A percentile compares a stretch with the other conserved stretches of the same genome.
phyloP scores from a whole-genome alignment of 2,888 invertebrate species.

The Abscondita cerata region DNA sequence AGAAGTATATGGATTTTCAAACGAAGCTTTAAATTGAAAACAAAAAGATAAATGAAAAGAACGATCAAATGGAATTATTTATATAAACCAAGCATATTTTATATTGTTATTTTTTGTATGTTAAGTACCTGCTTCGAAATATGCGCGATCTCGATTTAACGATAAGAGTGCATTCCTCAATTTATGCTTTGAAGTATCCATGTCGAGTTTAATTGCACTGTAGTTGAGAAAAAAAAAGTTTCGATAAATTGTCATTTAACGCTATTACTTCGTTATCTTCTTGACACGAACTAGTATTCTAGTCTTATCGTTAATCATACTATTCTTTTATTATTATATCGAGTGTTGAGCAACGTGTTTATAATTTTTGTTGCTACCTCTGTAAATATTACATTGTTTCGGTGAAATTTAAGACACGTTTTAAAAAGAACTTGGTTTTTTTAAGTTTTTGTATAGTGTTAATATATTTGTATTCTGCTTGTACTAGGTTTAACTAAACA shows the following conservation, averaged over 20 bases:
- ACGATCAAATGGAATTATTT: not conserved
- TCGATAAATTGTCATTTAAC: not conserved
- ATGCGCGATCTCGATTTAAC: conserved; percentile 22
- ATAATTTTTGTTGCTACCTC: conserved; percentile 14
- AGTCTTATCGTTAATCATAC: conserved; percentile 23
- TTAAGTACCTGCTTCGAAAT: conserved; percentile 23
- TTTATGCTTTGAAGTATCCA: conserved; percentile 10
- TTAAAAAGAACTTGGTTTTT: conserved; percentile 12
- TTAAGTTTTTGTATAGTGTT: conserved; percentile 32
- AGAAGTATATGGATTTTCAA: conserved; percentile 92
- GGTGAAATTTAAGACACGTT: not conserved
- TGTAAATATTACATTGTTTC: conserved; percentile 19
- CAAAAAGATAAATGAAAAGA: not conserved
- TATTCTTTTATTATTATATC: conserved; percentile 16
- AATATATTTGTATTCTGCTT: conserved; percentile 27
- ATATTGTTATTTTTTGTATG: not conserved
- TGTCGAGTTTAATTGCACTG: not conserved
- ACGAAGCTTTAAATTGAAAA: conserved; percentile 47
- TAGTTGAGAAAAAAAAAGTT: conserved; percentile 1
- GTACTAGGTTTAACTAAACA: conserved; percentile 24
- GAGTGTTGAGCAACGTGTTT: not conserved
- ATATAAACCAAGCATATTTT: too few species aligned
- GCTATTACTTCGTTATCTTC: conserved; percentile 6
- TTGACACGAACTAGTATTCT: conserved; percentile 31
- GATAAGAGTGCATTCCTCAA: conserved; percentile 27